Conservation (phyloP, 2,113 vertebrate genomes). For the Chaetura pelagica region DNA sequence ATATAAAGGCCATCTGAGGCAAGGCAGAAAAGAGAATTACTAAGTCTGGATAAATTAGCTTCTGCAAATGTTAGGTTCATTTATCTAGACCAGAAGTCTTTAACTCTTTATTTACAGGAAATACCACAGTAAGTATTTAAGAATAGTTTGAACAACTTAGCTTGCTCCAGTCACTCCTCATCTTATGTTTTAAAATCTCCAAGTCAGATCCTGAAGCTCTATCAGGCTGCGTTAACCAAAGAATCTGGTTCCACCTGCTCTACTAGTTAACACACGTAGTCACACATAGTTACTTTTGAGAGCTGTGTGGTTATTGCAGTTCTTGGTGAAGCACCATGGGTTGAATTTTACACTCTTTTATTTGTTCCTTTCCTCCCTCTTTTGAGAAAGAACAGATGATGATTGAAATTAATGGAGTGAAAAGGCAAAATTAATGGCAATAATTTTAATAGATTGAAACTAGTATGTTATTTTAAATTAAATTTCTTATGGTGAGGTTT, state of each 20-base stretch:
- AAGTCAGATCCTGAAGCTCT: not conserved
- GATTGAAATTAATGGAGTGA: not conserved
- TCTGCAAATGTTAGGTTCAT: not conserved
- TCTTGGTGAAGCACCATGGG: not conserved
- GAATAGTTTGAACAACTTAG: not conserved
- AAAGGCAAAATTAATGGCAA: not conserved
- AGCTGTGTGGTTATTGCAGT: not conserved
- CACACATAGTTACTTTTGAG: accelerated
- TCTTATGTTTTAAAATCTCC: not conserved
- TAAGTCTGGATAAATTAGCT: not conserved
- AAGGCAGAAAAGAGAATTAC: not conserved
- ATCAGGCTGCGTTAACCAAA: not conserved
- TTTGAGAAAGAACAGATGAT: not conserved
- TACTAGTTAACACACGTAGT: not conserved
- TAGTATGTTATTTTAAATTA: not conserved
- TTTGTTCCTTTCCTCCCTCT: not conserved
- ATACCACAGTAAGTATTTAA: not conserved
- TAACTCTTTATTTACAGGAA: not conserved
- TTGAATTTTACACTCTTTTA: not conserved
- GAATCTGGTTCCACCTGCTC: not conserved
- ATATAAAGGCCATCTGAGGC: not conserved
- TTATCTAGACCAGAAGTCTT: not conserved
- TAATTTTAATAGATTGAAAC: not conserved
- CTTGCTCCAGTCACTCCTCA: not conserved
- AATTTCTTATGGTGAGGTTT: not conserved